Base-by-base conservation (phyloP, 2,113 vertebrate genomes). In the Labeo rohita region DNA sequence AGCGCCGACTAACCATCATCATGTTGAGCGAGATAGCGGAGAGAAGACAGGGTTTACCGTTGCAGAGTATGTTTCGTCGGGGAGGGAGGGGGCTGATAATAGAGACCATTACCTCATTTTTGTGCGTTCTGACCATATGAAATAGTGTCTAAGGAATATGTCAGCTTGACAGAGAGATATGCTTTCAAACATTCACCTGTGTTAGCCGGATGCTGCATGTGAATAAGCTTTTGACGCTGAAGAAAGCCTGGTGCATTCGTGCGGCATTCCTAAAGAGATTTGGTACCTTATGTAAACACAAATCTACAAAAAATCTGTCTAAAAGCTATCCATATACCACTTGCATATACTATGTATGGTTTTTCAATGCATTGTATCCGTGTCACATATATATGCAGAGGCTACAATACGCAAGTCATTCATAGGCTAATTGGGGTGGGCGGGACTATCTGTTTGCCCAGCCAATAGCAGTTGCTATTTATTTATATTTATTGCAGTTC, bases 1-100 rank as follows among this genome's bases (percentile, higher is more conserved):
- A 96, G 87, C 87, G 87, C 89, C 91, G 88, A 93, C 93, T 91
- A 91, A 92, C 94, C 90, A 79, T 91, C 91, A 84, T 93, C 90
- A 89, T 90, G 93, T 94, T 93, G 91, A 89, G 85, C 89, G 88
- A 93, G 94, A 94, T 94, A 94, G 91, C 88, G 11, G 72, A 91
- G 89, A 86, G 91, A 91, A 94, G 92, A 93, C 89, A 88, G 89
- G 91, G 90, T 92, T 95, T 94, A 89, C 90, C 83, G 88, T 90
- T 92, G 91, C 91, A 87, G 90, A 93, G 92, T 94, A 89, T 87
- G 91, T 94, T 92, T 91, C 76, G 47, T 83, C 6, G 73, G 78
- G 89, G 92, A 95, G 93, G 93, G 93, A 28, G 89, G 90, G 49
- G 76, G 52, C 68, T 52, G 88, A 94, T 92, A 93, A 92, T 89